Evolutionary conservation across 2,888 invertebrate genomes (phyloP), one percentile per base, ranked within the genome.

Genomic region (Eupithecia dodoneata): DNA sequence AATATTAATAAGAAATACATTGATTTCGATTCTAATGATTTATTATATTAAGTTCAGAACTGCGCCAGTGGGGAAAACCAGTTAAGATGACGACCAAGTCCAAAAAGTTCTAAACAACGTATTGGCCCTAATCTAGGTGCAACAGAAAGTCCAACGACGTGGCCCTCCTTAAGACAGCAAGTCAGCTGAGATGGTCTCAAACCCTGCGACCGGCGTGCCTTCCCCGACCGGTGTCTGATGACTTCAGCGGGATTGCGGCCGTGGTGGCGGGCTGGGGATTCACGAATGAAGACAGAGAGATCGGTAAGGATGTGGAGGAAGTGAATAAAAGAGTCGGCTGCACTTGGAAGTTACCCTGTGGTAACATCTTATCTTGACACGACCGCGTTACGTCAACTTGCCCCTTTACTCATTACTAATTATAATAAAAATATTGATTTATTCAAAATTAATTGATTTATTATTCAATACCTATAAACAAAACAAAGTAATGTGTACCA

Each of bases 211-310:
- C 98, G 2, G 97, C 97, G 13, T 98, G 98, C 87, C 93, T 98
- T 3, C 97, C 97, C 0, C 91, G 94, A 74, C 94, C 95, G 0
- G 87, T 91, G 3, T 90, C 93, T 10, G 90, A 95, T 73, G 93
- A 94, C 76, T 96, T 96, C 83, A 95, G 95, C 72, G 96, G 97
- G 0, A 88, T 89, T 0, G 85, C 94, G 41, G 98, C 97, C 0
- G 96, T 96, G 0, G 97, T 97, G 0, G 97, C 97, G 44, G 98
- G 98, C 7, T 98, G 98, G 98, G 98, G 98, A 0, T 98, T 98
- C 96, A 97, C 97, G 0, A 94, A 97, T 81, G 98, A 98, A 89
- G 96, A 97, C 85, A 96, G 96, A 81, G 95, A 95, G 49, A 95
- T 96, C 90, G 97, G 97, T 96, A 67, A 74, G 52, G 52, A 13